Evolutionary conservation across 1,140 invertebrate species (phyloP), one percentile per base, ranked within the genome.

Genomic region (Aphaenogaster ashmeadi): DNA sequence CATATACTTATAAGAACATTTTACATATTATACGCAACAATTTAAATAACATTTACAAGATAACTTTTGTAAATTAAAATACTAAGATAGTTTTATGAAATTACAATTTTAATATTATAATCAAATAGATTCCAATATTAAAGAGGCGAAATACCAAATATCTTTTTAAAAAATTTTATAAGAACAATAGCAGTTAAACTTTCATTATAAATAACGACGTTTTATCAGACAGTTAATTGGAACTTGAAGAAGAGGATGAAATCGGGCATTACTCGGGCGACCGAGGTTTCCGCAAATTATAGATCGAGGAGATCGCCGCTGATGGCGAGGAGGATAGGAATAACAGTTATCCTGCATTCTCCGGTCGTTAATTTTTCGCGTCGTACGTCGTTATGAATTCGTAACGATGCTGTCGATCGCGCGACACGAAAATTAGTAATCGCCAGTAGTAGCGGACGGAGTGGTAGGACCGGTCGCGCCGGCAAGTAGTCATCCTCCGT

Each of bases 341-440:
- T 75, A 60, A 85, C 81, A 85, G 69, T 85, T 74, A 85, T 83
- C 41, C 69, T 27, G 33, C 54, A 58, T 85, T 77, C 66, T 50
- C 41, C 72, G 81, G 21, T 56, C 66, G 38, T 81, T 81, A 41
- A 71, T 81, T 81, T 81, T 21, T 81, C 50, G 50, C 64, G n/a
- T 21, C 64, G 15, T 44, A 50, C 27, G 58, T 83, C 41, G 69
- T 83, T 36, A 74, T n/a, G 67, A 74, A 83, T 83, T 83, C 52
- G 18, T 60, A 74, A 83, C 77, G 77, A 27, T 13, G 38, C 36
- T 54, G 74, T 47, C 27, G 41, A 44, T 80, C 64, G 78, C n/a
- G 50, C n/a, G 21, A 56, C 54, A 47, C 27, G 75, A 69, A 52
- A 44, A 72, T 83, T 83, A n/a, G 18, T 47, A 47, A 27, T 58